phyloP scores from a whole-genome alignment of 2,113 vertebrate genomes.

The Paradoxurus hermaphroditus region DNA sequence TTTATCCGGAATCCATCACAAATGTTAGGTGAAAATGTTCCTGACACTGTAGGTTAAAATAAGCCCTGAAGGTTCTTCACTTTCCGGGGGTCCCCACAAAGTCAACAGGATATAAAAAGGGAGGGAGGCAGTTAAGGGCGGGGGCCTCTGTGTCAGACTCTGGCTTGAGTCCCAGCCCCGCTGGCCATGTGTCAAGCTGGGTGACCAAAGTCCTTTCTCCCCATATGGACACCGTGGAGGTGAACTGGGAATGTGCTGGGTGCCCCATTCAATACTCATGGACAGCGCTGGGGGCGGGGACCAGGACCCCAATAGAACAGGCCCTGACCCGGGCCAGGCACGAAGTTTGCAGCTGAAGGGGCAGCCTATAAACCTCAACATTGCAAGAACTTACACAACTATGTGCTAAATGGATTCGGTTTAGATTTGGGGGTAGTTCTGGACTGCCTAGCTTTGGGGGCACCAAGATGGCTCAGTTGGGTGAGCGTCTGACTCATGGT shows the following conservation, averaged over 20 bases:
- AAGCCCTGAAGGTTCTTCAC: not conserved
- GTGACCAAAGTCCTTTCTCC: too few species aligned
- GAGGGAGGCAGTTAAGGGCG: not conserved
- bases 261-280: too few species aligned
- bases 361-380: not conserved
- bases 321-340: not conserved
- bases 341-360: not conserved
- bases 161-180: not conserved
- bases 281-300: accelerated
- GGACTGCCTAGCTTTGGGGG: not conserved
- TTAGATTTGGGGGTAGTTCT: not conserved
- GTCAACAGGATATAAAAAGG: not conserved
- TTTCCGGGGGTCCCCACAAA: not conserved
- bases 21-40: not conserved
- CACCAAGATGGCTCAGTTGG: too few species aligned
- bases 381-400: not conserved
- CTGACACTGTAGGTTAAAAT: not conserved
- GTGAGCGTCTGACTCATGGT: too few species aligned
- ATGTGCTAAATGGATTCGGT: not conserved
- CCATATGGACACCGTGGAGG: not conserved
- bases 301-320: not conserved
- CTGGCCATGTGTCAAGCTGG: not conserved
- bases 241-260: not conserved
- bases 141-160: not conserved
- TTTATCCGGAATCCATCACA: not conserved